Percentiles rank a stretch among this genome's conserved stretches.
phyloP scores from a whole-genome alignment of 2,888 invertebrate genomes.

The Sphinx pinastri region DNA sequence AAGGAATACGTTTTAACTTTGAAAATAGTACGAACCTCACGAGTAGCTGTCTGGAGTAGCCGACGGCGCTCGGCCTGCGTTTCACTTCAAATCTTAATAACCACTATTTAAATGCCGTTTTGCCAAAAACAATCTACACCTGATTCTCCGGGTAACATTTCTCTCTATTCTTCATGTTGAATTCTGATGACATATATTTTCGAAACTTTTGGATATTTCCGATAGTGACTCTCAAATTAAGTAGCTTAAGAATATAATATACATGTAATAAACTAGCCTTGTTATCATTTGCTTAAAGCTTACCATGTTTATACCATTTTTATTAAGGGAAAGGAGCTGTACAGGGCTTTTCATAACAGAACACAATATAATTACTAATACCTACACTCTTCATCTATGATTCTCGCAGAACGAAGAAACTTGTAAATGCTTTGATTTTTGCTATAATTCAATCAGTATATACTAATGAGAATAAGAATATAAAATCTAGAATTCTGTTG shows the following conservation, averaged over 20 bases:
- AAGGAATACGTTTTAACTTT: constrained; percentile 44
- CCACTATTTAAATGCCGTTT: constrained; percentile 30
- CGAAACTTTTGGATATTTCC: constrained; percentile 78
- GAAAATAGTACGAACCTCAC: constrained; percentile 15
- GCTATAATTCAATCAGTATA: no score
- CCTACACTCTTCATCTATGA: background rate
- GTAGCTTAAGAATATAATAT: constrained; percentile 57
- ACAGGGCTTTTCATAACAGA: background rate
- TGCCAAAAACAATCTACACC: constrained; percentile 60
- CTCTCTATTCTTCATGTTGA: constrained; percentile 58
- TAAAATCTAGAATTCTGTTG: no score
- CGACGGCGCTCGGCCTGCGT: background rate
- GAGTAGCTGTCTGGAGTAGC: constrained; percentile 33
- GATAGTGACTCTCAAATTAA: constrained; percentile 67
- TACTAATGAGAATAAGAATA: no score
- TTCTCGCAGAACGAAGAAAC: background rate
- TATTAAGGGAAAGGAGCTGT: background rate
- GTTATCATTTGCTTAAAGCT: constrained; percentile 62
- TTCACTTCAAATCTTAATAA: background rate
- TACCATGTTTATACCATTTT: constrained; percentile 64
- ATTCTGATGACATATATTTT: constrained; percentile 71
- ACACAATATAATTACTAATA: no score
- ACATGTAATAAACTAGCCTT: constrained; percentile 53
- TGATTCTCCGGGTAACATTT: constrained; percentile 45
- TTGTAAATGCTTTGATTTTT: background rate